phyloP scores from a whole-genome alignment of 2,113 vertebrate genomes.

The Ardeotis arabs region DNA sequence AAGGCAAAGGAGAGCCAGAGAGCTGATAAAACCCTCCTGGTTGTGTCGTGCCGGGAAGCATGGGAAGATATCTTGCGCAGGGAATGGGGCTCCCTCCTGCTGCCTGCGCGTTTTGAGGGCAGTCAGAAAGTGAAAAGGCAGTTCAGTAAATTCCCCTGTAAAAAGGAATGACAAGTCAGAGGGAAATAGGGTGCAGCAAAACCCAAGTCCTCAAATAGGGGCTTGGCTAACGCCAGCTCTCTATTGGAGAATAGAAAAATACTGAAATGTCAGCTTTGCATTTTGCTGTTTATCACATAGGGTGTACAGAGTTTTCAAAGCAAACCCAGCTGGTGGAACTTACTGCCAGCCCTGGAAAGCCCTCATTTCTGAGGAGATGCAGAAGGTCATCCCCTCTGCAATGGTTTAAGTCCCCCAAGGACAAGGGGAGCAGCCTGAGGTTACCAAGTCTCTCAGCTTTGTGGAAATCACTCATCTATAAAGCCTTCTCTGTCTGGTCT shows the following conservation, averaged over 20 bases:
- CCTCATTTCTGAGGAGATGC: not conserved
- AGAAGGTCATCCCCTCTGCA: not conserved
- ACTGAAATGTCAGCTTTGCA: not conserved
- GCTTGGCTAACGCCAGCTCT: not conserved
- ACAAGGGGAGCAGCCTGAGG: not conserved
- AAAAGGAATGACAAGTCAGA: not conserved
- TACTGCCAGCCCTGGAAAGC: not conserved
- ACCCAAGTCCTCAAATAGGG: not conserved
- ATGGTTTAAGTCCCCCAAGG: not conserved
- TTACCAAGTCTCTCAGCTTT: not conserved
- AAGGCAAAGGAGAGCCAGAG: slow-evolving; percentile 54
- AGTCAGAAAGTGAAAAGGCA: not conserved
- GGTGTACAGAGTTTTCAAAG: not conserved
- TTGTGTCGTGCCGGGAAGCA: not conserved
- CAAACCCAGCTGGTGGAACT: not conserved
- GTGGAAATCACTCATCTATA: not conserved
- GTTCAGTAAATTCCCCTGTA: not conserved
- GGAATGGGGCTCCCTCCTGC: not conserved
- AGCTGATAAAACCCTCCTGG: not conserved
- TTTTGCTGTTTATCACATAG: not conserved
- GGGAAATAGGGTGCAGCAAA: not conserved
- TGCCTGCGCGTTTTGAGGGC: not conserved
- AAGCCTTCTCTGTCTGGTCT: not conserved
- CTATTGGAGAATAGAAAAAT: not conserved
- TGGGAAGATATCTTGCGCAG: rapidly evolving